A percentile compares a stretch with the other conserved stretches of the same genome.
phyloP scores from a whole-genome alignment of 2,113 vertebrate genomes.

The Orcinus orca region DNA sequence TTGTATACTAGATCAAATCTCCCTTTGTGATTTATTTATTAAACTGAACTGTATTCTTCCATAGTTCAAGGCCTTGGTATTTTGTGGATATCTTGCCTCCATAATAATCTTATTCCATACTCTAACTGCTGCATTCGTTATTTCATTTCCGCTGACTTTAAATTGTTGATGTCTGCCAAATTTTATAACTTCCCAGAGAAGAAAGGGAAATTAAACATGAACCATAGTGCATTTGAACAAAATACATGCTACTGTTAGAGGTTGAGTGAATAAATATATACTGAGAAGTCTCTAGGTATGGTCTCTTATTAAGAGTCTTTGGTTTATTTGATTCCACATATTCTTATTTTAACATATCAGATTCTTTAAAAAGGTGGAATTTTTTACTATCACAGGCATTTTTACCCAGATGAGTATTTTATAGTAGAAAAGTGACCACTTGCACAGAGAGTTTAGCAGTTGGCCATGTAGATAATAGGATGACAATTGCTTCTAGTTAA shows the following conservation, averaged over 20 bases:
- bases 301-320: neutral
- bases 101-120: neutral
- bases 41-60: conserved; percentile 15
- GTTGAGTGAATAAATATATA: neutral
- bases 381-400: neutral
- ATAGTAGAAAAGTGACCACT: neutral
- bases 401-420: neutral
- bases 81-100: conserved; percentile 1
- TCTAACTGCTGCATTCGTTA: neutral
- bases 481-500: neutral
- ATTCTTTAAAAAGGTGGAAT: neutral
- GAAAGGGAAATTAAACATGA: conserved; percentile 56
- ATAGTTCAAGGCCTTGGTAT: neutral
- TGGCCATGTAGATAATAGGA: neutral
- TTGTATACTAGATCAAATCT: neutral
- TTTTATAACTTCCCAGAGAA: neutral
- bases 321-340: neutral
- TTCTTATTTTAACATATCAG: neutral
- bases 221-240: neutral
- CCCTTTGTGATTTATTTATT: neutral
- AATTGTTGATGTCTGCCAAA: neutral
- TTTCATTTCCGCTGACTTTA: conserved; percentile 41
- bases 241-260: neutral
- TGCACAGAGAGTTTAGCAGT: neutral
- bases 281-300: neutral